A percentile compares a stretch with the other conserved stretches of the same genome.
These are phyloP conservation scores for Parthenolecanium corni DNA, from an alignment of 2,888 invertebrate genomes.

Conservation along the genomic window DNA sequence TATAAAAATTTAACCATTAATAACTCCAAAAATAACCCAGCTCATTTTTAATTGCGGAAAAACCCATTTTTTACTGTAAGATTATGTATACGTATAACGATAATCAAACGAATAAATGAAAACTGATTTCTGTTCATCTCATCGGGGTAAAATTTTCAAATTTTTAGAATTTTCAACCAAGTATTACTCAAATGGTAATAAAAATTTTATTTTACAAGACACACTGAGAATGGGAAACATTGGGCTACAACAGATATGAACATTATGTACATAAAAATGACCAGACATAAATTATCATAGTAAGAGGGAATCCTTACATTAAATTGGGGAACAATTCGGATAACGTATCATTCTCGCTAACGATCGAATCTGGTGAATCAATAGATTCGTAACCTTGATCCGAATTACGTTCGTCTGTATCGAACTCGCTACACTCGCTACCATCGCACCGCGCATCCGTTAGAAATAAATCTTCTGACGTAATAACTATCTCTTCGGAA, in stretches of 20 bases:
- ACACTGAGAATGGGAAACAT: conserved; percentile 1
- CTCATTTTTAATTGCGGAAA: no score
- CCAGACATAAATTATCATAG: neutral
- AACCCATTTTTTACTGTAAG: no score
- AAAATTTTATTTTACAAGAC: conserved; percentile 17
- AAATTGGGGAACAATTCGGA: conserved; percentile 17
- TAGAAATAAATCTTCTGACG: conserved; percentile 16
- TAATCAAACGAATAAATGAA: no score
- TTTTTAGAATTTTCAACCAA: no score
- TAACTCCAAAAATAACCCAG: no score
- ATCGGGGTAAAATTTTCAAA: no score
- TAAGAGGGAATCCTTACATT: neutral
- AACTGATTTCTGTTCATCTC: no score
- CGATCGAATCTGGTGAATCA: conserved; percentile 5
- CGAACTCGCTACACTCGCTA: conserved; percentile 14
- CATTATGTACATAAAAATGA: neutral
- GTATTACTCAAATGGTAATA: neutral
- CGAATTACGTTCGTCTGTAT: conserved; percentile 16
- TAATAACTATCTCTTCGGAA: conserved; percentile 17
- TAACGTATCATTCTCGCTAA: conserved; percentile 8
- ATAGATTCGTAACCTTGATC: conserved; percentile 26
- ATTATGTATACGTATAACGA: no score
- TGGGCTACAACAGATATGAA: conserved; percentile 1
- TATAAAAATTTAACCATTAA: no score
- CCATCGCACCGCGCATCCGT: neutral